Evolutionary conservation across 2,888 invertebrate genomes (phyloP).

Genomic region (Diaphora mendica): DNA sequence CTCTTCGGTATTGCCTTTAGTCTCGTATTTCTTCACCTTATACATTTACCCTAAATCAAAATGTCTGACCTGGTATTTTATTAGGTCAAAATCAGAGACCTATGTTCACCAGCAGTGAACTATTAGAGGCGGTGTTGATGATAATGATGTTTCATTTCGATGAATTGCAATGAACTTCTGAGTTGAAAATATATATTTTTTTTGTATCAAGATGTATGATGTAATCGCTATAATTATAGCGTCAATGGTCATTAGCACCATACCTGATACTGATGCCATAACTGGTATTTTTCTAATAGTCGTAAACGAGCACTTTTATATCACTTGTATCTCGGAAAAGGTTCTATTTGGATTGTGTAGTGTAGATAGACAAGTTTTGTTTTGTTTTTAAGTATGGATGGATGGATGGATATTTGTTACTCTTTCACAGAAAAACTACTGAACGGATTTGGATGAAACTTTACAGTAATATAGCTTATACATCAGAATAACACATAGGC

Average conservation of each 20-base stretch:
- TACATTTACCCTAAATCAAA: no score
- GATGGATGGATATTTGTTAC: no score
- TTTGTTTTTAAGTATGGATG: no score
- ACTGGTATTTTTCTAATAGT: not conserved
- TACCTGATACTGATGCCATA: not conserved
- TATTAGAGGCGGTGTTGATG: no score
- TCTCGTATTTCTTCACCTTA: conserved; percentile 31
- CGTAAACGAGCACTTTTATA: not conserved
- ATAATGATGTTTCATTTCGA: no score
- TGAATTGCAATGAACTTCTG: not conserved
- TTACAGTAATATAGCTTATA: no score
- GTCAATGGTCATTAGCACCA: not conserved
- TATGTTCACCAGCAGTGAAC: no score
- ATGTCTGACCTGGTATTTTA: no score
- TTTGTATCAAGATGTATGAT: conserved; percentile 15
- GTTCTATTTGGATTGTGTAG: not conserved
- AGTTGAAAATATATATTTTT: not conserved
- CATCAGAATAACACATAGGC: no score
- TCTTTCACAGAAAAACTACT: no score
- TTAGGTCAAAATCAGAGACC: no score
- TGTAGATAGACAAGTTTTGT: not conserved
- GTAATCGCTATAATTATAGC: not conserved
- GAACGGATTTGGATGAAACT: no score
- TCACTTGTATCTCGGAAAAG: not conserved
- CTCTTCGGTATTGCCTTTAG: conserved; percentile 11